These are phyloP conservation scores for Mesaphorura yosii DNA, from an alignment of 1,140 invertebrate genomes.

Conservation along the genomic window DNA sequence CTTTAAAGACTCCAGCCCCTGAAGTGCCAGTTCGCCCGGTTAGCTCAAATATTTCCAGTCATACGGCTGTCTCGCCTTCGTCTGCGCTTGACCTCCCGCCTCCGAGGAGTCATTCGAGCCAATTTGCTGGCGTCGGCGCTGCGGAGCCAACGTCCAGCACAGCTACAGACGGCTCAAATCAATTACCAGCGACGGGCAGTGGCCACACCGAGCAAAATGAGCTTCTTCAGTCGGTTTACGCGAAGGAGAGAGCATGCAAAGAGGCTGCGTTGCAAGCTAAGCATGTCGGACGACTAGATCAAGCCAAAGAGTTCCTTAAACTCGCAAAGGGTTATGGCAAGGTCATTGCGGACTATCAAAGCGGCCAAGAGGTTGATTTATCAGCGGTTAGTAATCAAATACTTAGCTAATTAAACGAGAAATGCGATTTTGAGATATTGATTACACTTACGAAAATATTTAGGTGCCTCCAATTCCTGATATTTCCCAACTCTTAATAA, in stretches of 20 bases:
- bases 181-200: too few species aligned
- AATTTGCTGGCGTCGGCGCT: constrained; percentile 65
- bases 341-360: constrained; percentile 69
- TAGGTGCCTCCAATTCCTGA: background rate
- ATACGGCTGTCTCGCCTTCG: background rate
- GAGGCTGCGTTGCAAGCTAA: constrained; percentile 77
- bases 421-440: background rate
- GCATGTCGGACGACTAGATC: constrained; percentile 60
- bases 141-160: constrained; percentile 44
- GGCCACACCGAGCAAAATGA: too few species aligned
- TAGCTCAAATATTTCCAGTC: too few species aligned
- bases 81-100: constrained; percentile 28
- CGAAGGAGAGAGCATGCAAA: constrained; percentile 76
- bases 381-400: constrained; percentile 48
- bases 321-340: constrained; percentile 83
- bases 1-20: background rate
- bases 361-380: constrained; percentile 82
- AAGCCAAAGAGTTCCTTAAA: constrained; percentile 80
- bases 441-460: background rate
- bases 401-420: background rate
- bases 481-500: background rate
- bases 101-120: constrained; percentile 45
- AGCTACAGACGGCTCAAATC: background rate
- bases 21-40: background rate
- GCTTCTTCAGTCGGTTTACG: too few species aligned